Evolutionary conservation across 2,797 vertebrate species (phyloP), one percentile per base, ranked within the genome.

Genomic region (Myotis planiceps): DNA sequence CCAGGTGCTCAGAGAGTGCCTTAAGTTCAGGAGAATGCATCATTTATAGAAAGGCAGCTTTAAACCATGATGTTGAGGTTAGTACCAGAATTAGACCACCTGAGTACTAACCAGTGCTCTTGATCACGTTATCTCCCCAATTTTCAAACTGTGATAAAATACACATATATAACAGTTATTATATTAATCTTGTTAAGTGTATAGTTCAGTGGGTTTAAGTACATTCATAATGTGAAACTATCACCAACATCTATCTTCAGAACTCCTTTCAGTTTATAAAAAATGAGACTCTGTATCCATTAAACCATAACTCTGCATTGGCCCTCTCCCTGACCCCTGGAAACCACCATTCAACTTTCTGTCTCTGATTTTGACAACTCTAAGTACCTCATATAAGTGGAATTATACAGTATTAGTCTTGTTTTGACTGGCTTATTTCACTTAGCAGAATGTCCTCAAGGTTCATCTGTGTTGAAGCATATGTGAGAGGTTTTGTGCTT

Each of bases 131-230:
- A 12, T 37, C n/a, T 37, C 4, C 9, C 6, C 18, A 32, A 32
- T 39, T 65, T 63, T 63, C 34, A n/a, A 88, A 72, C 29, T 32
- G 51, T 90, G 45, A 19, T 65, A n/a, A 91, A 72, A 60, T 81
- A 47, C 15, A 58, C 16, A 5, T 90, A 34, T 23, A 21, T 47
- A 27, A 27, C 34, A 19, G 21, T 58, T 47, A 71, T n/a, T 58
- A 0, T 71, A 16, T 45, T 71, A 29, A 32, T 80, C 9, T 25
- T 7, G 63, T 27, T 69, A 58, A 80, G 23, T 55, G 14, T 68
- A 19, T 3, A 49, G 25, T 37, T 82, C 37, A 78, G 63, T 76
- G 23, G 10, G 23, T 39, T 78, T 68, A 55, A 58, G 37, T 39
- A 39, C 14, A 4, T 42, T 58, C 12, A 4, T 39, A 58, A 39